Evolutionary conservation across 2,113 vertebrate species (phyloP).

Genomic region (Trogon melanurus): DNA sequence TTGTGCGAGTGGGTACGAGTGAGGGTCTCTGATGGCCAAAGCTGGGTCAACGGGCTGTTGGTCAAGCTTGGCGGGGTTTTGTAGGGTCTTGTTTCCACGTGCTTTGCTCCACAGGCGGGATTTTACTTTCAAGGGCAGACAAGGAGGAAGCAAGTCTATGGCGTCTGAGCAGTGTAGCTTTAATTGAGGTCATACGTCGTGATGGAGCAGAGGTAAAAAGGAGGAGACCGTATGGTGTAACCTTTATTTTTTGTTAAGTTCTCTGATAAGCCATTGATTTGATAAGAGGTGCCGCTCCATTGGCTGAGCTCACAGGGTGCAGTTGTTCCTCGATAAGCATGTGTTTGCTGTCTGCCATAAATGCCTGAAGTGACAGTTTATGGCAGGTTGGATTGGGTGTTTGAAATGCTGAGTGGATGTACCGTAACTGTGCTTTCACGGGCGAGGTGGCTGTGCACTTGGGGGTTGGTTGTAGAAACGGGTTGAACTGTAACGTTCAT

Average conservation of each 20-base stretch:
- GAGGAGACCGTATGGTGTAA: constrained; percentile 51
- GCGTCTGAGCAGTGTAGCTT: neutral
- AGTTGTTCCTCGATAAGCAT: constrained; percentile 80
- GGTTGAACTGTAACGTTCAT: neutral
- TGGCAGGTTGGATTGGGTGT: constrained; percentile 74
- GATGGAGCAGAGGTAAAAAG: constrained; percentile 51
- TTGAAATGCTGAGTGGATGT: constrained; percentile 35
- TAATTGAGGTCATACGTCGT: constrained; percentile 20
- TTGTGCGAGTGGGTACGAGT: fast-evolving
- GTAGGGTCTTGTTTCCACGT: neutral
- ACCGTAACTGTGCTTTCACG: neutral
- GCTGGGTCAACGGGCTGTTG: neutral
- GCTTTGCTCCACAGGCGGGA: neutral
- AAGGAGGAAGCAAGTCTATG: constrained; percentile 39
- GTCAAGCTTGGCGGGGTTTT: neutral
- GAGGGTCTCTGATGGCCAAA: neutral
- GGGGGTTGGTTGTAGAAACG: neutral
- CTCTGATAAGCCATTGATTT: constrained; percentile 77
- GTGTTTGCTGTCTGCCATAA: constrained; percentile 86
- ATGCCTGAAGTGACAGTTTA: constrained; percentile 83
- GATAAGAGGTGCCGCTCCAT: constrained; percentile 86
- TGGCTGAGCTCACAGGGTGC: constrained; percentile 84
- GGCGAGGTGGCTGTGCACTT: neutral
- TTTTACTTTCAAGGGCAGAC: constrained; percentile 24
- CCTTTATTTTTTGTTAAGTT: constrained; percentile 65